phyloP scores from a whole-genome alignment of 2,113 vertebrate genomes.

The Steatornis caripensis region DNA sequence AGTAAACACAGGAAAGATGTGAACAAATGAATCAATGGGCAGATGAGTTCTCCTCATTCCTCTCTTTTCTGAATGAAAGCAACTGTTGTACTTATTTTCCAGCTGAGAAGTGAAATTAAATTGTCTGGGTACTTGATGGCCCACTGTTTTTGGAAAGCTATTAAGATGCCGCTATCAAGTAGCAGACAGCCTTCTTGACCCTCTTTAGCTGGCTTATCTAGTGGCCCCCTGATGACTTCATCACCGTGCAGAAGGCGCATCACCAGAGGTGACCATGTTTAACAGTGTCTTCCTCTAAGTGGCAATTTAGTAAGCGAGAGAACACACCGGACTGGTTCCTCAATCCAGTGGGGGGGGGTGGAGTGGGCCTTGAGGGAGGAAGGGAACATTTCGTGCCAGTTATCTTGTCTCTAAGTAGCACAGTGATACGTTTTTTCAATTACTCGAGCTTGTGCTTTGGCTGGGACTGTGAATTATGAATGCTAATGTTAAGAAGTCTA shows the following conservation, averaged over 20 bases:
- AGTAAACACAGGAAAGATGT: neutral
- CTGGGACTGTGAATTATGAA: neutral
- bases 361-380: neutral
- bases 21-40: neutral
- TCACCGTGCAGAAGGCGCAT: neutral
- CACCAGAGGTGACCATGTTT: neutral
- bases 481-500: rapidly evolving
- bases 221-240: neutral
- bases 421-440: neutral
- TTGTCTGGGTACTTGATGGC: constrained; percentile 52
- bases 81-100: constrained; percentile 54
- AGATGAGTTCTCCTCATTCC: neutral
- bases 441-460: neutral
- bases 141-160: constrained; percentile 63
- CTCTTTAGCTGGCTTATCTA: constrained; percentile 56
- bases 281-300: neutral
- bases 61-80: constrained; percentile 45
- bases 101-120: constrained; percentile 68
- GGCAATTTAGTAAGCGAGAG: neutral
- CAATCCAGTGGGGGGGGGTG: rapidly evolving
- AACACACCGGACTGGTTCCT: neutral
- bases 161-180: constrained; percentile 41
- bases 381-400: neutral
- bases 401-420: neutral
- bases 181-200: constrained; percentile 54